These are phyloP conservation scores for human DNA, from an alignment of 2,113 vertebrate species.

Conservation along the genomic window DNA sequence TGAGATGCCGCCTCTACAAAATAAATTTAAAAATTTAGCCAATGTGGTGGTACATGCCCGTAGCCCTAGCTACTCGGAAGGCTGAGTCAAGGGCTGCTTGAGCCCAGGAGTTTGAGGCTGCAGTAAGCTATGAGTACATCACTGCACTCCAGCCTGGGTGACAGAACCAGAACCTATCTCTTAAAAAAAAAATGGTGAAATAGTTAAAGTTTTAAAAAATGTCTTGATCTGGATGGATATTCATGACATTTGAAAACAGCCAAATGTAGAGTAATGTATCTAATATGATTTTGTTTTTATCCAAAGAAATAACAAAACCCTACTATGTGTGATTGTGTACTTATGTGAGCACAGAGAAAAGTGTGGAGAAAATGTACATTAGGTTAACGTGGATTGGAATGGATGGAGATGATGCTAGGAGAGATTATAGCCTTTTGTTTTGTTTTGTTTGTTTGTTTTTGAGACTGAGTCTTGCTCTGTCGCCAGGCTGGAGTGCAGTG, in stretches of 20 bases:
- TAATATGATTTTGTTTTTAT: slow-evolving; percentile 19
- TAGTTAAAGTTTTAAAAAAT: neutral
- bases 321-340: neutral
- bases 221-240: neutral
- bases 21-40: too few relatives aligned
- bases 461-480: too few relatives aligned
- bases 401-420: neutral
- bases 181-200: neutral
- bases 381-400: slow-evolving; percentile 1
- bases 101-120: too few relatives aligned
- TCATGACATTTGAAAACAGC: neutral
- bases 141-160: too few relatives aligned
- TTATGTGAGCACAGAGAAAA: neutral
- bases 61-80: too few relatives aligned
- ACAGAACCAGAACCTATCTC: too few relatives aligned
- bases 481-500: too few relatives aligned
- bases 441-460: too few relatives aligned
- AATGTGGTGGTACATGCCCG: too few relatives aligned
- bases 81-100: too few relatives aligned
- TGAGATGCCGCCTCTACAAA: too few relatives aligned
- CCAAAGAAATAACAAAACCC: neutral
- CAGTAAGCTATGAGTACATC: too few relatives aligned
- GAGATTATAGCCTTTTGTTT: neutral
- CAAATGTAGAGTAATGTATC: neutral
- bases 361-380: neutral